Evolutionary conservation across 2,797 vertebrate genomes (phyloP).

Genomic region (Enteromius radiatus): DNA sequence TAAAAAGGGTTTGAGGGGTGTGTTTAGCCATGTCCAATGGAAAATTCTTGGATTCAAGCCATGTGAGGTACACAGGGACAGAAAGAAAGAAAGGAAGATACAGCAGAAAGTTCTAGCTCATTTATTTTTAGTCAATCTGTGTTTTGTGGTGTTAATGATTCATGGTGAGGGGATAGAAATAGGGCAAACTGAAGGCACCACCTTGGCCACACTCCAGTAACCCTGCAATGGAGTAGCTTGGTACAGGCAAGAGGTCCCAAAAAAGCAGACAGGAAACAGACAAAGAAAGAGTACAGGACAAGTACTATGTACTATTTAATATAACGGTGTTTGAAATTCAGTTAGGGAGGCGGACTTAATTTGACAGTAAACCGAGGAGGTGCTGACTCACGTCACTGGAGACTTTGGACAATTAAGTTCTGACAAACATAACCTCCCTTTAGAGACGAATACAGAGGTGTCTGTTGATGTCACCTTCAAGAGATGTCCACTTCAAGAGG

Average conservation of each 20-base stretch:
- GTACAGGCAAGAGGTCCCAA: slow-evolving; percentile 16
- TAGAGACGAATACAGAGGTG: background rate
- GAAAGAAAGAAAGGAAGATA: slow-evolving; percentile 1
- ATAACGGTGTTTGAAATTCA: slow-evolving; percentile 6
- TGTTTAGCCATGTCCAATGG: slow-evolving; percentile 42
- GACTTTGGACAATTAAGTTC: slow-evolving; percentile 50
- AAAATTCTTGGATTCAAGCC: slow-evolving; percentile 37
- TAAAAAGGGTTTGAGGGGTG: slow-evolving; percentile 51
- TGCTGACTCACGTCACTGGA: slow-evolving; percentile 44
- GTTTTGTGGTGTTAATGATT: slow-evolving; percentile 64
- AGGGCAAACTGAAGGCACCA: slow-evolving; percentile 37
- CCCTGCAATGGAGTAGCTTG: slow-evolving; percentile 49
- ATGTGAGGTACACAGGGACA: slow-evolving; percentile 41
- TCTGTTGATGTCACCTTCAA: slow-evolving; percentile 21
- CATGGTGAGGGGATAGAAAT: slow-evolving; percentile 48
- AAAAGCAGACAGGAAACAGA: slow-evolving; percentile 14
- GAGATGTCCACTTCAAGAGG: slow-evolving; percentile 17
- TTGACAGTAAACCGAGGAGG: slow-evolving; percentile 45
- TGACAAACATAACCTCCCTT: slow-evolving; percentile 48
- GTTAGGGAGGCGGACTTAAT: slow-evolving; percentile 13
- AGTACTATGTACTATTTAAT: slow-evolving; percentile 4
- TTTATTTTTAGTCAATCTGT: slow-evolving; percentile 59
- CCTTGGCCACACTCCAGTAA: slow-evolving; percentile 60
- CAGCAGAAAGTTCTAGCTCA: slow-evolving; percentile 49
- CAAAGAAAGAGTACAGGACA: background rate